Evolutionary conservation across 2,113 vertebrate genomes (phyloP).

Genomic region (Pomatostomus ruficeps): DNA sequence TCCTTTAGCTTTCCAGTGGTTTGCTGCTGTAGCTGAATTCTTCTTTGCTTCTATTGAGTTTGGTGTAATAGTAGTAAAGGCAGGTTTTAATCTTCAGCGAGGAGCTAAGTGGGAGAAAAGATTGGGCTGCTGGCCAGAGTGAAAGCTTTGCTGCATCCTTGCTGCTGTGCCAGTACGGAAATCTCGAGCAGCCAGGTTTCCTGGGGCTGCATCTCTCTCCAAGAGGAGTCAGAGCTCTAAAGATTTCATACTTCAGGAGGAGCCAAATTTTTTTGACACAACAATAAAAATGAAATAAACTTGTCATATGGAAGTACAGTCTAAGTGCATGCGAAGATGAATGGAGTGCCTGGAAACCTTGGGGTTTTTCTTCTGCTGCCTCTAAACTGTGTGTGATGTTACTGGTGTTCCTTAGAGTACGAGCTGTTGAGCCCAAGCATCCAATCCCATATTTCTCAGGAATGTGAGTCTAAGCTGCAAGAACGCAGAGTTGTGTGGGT

Average conservation of each 20-base stretch:
- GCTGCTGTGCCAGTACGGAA: not conserved
- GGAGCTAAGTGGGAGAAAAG: not conserved
- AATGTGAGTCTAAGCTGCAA: not conserved
- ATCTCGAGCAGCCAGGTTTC: not conserved
- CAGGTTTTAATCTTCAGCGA: conserved; percentile 16
- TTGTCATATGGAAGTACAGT: not conserved
- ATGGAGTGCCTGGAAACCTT: not conserved
- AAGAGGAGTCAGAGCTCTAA: not conserved
- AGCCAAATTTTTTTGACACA: not conserved
- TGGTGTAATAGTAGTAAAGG: not conserved
- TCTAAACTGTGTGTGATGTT: not conserved
- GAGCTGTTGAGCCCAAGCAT: not conserved
- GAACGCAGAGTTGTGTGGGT: fast-evolving
- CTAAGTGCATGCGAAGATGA: not conserved
- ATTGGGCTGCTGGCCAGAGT: not conserved
- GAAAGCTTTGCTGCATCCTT: not conserved
- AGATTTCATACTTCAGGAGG: not conserved
- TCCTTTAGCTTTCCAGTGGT: not conserved
- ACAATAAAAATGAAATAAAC: conserved; percentile 14
- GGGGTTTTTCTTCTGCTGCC: not conserved
- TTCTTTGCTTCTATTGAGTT: not conserved
- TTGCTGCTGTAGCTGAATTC: not conserved
- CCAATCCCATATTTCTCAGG: not conserved
- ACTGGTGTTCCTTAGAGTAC: not conserved
- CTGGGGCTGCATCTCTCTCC: not conserved